Evolutionary conservation across 2,888 invertebrate genomes (phyloP), one percentile per base, ranked within the genome.

Genomic region (Drosophila picticornis): DNA sequence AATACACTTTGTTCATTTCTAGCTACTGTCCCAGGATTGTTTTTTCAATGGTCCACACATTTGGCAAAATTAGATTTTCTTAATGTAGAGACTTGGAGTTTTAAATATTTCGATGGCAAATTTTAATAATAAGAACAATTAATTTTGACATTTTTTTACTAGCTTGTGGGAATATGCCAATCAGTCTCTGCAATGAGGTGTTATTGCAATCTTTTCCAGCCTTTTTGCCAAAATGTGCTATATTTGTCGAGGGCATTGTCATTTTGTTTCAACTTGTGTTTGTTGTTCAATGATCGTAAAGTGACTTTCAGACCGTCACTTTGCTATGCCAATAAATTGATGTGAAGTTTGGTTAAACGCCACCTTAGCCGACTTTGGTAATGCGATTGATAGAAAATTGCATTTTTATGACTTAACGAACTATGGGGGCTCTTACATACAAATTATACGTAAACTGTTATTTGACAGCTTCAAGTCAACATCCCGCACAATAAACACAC

Each of bases 361-460:
- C 55, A n/a, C 3, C n/a, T 6, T 51, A 19, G 29, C 10, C 19
- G 36, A 13, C 50, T 11, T 51, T 29, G n/a, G 11, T 11, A 62
- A 67, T 27, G 34, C 56, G n/a, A 34, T 27, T 34, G n/a, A 36
- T 7, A 16, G 9, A 16, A 22, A 59, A 31, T 7, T 31, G 25
- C 25, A 58, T 25, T 40, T 71, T 68, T 38, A 68, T 50, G 38
- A 60, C 34, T 31, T 25, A 72, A 57, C 72, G 38, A 38, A 58
- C 38, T 38, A 40, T 27, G 25, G 27, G 22, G 27, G 56, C 38
- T 36, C 11, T 32, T 25, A 53, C n/a, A 73, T 31, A 55, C 55
- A 74, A 56, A 74, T 57, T 38, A 29, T 25, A 58, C 19, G 38
- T 27, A 46, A 34, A 63, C 56, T 38, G 38, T 38, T n/a, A 57